Evolutionary conservation across 1,140 invertebrate genomes (phyloP), one percentile per base, ranked within the genome.

Genomic region (Idris sp.): DNA sequence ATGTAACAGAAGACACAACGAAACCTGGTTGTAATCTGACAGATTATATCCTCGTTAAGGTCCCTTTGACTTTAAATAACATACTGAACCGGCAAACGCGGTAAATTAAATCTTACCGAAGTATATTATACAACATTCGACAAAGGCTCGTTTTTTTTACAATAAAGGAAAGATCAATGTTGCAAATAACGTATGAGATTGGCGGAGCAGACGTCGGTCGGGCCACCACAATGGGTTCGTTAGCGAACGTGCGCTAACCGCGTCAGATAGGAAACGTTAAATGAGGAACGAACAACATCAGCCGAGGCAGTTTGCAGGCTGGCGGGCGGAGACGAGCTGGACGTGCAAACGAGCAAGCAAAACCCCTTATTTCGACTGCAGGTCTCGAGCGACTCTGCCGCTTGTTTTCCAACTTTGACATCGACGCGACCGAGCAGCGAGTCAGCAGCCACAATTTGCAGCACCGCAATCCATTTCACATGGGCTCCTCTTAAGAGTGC

Each of bases 171-270:
- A 69, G 44, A 76, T 77, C 79, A 71, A 81, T 83, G 81, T 77
- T 77, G 73, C 75, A 73, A 79, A 83, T 79, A 81, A 83, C 74
- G 74, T 73, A 71, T 53, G 76, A 81, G 78, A 83, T 84, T 84
- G 82, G 74, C 74, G 67, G 76, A 73, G 75, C 77, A 81, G 82
- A 84, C 77, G 79, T 81, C 79, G 78, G 77, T 75, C 74, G 62
- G 77, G 77, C 69, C 76, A 64, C 80, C 80, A 81, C 83, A 86
- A 85, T 86, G 77, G 81, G 79, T 85, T 85, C 82, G 83, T 86
- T 85, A 84, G 80, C 74, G 74, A 80, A 74, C 76, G 77, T 68
- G 71, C 65, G 80, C 64, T 84, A 84, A 84, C 83, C 81, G 71
- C 76, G 69, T 79, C 78, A 83, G 77, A 77, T 78, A 78, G 68